Evolutionary conservation across 2,888 invertebrate species (phyloP).

Genomic region (Anthrax anthrax): DNA sequence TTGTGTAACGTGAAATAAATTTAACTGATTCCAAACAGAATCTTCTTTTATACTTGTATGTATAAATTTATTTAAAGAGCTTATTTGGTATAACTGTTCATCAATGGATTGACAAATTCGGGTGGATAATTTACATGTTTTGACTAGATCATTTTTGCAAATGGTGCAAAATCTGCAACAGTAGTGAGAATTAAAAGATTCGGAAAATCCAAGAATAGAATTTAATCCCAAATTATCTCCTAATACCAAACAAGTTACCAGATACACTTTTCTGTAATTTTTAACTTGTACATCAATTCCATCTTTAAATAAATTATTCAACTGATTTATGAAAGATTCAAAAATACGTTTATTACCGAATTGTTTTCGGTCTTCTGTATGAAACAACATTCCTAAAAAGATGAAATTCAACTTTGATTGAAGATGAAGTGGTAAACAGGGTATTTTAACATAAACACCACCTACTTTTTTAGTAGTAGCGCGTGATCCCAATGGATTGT

Average conservation of each 20-base stretch:
- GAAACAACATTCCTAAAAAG: neutral
- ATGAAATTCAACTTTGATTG: neutral
- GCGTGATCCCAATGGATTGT: neutral
- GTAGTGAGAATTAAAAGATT: neutral
- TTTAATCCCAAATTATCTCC: conserved; percentile 3
- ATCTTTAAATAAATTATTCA: neutral
- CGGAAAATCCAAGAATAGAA: neutral
- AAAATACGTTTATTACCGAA: conserved; percentile 3
- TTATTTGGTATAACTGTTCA: neutral
- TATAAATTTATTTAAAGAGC: neutral
- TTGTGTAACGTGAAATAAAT: conserved; percentile 2
- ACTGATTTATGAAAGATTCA: neutral
- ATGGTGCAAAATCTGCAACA: neutral
- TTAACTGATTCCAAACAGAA: conserved; percentile 2
- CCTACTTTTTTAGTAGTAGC: neutral
- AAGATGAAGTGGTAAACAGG: neutral
- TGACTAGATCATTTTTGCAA: neutral
- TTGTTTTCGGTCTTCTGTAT: conserved; percentile 3
- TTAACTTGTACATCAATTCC: neutral
- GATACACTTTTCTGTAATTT: neutral
- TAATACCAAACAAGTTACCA: neutral
- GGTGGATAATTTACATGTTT: neutral
- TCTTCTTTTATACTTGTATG: conserved; percentile 2
- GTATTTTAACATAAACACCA: conserved; percentile 1
- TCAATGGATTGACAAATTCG: neutral